Evolutionary conservation across 1,140 invertebrate genomes (phyloP).

Genomic region (Orius laevigatus): DNA sequence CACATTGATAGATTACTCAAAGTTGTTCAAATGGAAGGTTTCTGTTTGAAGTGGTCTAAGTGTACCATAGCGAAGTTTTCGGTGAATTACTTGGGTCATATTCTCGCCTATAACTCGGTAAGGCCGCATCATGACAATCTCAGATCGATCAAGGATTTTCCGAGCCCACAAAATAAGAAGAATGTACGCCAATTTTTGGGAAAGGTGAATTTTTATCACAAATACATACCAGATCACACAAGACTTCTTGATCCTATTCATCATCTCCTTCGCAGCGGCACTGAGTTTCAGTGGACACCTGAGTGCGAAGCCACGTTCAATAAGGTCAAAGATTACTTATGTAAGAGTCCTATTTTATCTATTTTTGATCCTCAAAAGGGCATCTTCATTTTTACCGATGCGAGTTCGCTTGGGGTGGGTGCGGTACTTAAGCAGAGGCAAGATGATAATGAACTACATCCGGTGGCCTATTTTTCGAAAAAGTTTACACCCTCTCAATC

Average conservation of each 20-base stretch:
- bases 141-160: constrained; percentile 24
- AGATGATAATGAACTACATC: constrained; percentile 20
- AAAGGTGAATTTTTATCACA: constrained; percentile 26
- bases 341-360: constrained; percentile 23
- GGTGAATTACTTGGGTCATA: constrained; percentile 24
- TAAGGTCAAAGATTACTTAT: constrained; percentile 24
- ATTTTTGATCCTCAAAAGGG: constrained; percentile 24
- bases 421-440: constrained; percentile 25
- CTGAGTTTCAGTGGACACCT: constrained; percentile 24
- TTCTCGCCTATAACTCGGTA: constrained; percentile 23
- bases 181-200: constrained; percentile 23
- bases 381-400: constrained; percentile 26
- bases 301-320: constrained; percentile 25
- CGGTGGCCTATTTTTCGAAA: too few relatives aligned
- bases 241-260: constrained; percentile 23
- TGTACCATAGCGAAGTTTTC: constrained; percentile 23
- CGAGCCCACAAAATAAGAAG: constrained; percentile 17
- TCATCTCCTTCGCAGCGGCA: constrained; percentile 24
- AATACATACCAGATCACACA: constrained; percentile 23
- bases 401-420: constrained; percentile 23
- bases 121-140: constrained; percentile 23
- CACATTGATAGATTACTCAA: constrained; percentile 15
- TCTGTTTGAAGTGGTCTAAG: constrained; percentile 24
- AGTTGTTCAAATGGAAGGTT: constrained; percentile 22
- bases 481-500: constrained; percentile 24